Percentiles rank a stretch among this genome's conserved stretches.
Evolutionary conservation across 1,140 invertebrate species (phyloP).

Genomic region (Argopecten irradians): DNA sequence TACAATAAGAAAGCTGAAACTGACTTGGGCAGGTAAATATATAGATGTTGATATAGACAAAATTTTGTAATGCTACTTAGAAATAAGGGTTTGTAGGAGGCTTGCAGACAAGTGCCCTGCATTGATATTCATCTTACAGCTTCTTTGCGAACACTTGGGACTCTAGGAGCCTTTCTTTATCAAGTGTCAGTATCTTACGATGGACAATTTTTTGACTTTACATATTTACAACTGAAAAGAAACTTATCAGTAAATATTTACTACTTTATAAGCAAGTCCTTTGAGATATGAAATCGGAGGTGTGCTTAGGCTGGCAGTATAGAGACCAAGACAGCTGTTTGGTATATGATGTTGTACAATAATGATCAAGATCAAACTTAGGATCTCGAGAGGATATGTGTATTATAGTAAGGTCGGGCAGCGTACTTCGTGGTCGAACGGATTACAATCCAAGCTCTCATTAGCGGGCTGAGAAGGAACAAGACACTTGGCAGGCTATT

Average conservation of each 20-base stretch:
- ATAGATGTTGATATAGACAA: conserved; percentile 23
- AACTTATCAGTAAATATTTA: conserved; percentile 13
- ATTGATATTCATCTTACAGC: conserved; percentile 22
- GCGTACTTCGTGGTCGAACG: background rate
- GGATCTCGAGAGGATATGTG: background rate
- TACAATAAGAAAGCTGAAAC: conserved; percentile 17
- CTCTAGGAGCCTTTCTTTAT: conserved; percentile 21
- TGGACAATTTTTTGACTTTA: conserved; percentile 13
- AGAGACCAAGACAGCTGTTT: background rate
- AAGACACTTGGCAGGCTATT: conserved; percentile 4
- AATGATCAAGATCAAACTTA: background rate
- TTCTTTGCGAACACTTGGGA: conserved; percentile 15
- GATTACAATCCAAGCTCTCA: background rate
- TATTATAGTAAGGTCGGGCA: background rate
- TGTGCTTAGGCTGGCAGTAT: background rate
- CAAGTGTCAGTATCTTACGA: conserved; percentile 15
- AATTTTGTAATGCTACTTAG: conserved; percentile 23
- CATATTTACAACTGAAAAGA: conserved; percentile 12
- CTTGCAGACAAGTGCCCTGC: conserved; percentile 14
- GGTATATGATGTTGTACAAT: background rate
- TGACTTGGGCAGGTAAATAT: conserved; percentile 21
- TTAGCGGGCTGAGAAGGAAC: background rate
- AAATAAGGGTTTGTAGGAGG: conserved; percentile 21
- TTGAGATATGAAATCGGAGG: conserved; percentile 11
- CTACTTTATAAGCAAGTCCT: conserved; percentile 21